A percentile compares a stretch with the other conserved stretches of the same genome.
Evolutionary conservation across 23 tunicate species (phyloP).

Genomic region (Trididemnum nubilum): DNA sequence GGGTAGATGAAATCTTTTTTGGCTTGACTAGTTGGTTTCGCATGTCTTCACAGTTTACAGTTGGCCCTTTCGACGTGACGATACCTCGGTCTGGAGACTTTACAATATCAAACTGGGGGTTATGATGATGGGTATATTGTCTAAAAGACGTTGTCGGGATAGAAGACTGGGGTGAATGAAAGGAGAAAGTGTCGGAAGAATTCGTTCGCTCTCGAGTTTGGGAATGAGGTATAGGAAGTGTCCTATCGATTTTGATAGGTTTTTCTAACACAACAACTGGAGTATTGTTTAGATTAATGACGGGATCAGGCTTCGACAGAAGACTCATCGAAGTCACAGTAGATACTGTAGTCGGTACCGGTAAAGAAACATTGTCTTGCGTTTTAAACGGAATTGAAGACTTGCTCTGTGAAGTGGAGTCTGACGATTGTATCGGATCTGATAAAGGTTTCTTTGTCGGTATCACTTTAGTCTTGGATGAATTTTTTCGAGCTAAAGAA

Average conservation of each 20-base stretch:
- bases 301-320: background rate
- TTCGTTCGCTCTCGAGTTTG: background rate
- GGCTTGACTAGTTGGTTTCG: background rate
- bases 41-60: background rate
- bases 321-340: background rate
- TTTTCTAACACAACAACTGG: conserved; percentile 49
- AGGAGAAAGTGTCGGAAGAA: background rate
- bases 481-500: background rate
- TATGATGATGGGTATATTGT: conserved; percentile 35
- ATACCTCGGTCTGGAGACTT: conserved; percentile 36
- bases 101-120: conserved; percentile 36
- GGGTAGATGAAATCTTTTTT: background rate
- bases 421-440: background rate
- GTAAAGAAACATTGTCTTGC: background rate
- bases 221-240: background rate
- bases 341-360: background rate
- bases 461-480: background rate
- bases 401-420: background rate
- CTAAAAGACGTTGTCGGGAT: conserved; percentile 2
- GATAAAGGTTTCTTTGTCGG: background rate
- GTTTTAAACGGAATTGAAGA: background rate
- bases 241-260: background rate
- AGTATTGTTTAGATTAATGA: background rate
- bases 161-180: background rate
- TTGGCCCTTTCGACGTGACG: background rate